Base-by-base conservation (phyloP, 2,113 vertebrate species). In the Lamprotornis superbus region DNA sequence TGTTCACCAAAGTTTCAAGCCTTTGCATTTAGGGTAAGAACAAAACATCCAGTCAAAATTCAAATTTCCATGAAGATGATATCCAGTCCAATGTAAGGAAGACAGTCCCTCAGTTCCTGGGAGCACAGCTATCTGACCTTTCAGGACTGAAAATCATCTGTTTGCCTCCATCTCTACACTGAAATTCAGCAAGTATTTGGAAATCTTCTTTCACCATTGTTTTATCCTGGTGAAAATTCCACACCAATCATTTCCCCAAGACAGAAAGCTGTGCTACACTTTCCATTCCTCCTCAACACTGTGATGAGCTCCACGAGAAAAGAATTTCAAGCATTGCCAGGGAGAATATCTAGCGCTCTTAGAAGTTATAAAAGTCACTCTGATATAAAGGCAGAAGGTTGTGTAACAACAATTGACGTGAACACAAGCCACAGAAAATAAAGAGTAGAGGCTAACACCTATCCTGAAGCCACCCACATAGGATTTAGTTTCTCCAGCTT, bases 1-100 rank as follows among this genome's bases (percentile, higher is more conserved):
- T 0, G 0, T 46, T 52, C 37, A 53, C 30, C 27, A 28, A 9
- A 64, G 10, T 33, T 15, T 67, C 50, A 16, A 76, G 27, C 15
- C 18, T 82, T 40, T 50, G 21, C 17, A 8, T 15, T 37, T 15
- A 18, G n/a, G 21, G 16, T 35, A 64, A 56, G 44, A 42, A 79
- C 20, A 15, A 68, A 68, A 50, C 7, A n/a, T 3, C 13, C 4
- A 12, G 18, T 42, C 31, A 49, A 50, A 75, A 65, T 30, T 50
- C 24, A 40, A 15, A 60, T 71, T 27, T 30, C 40, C n/a, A 25
- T 15, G 20, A 40, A 31, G 75, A 35, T 15, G 42, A 22, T 25
- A 24, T 4, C 49, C 10, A 80, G 40, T 12, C 44, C 31, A 79
- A 56, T 0, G 1, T 18, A 37, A 64, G 9, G 12, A 35, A 53